phyloP scores from a whole-genome alignment of 2,797 vertebrate species.

The Lycodopsis pacificus region DNA sequence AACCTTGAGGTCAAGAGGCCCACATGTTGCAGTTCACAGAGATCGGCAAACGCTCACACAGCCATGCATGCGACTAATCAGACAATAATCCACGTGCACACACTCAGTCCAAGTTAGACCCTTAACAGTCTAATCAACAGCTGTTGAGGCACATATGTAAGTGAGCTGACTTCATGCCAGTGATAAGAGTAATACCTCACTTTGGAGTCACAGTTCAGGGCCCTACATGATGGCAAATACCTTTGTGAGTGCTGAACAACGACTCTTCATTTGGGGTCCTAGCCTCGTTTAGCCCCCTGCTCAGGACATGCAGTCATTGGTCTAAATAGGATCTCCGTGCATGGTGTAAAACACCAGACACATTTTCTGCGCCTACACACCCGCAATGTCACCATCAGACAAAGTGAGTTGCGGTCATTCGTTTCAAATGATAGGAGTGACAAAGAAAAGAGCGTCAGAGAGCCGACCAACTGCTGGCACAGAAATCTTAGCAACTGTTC shows the following conservation, averaged over 20 bases:
- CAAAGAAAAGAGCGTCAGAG: constrained; percentile 1
- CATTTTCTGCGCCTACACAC: constrained; percentile 24
- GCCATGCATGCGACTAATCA: constrained; percentile 48
- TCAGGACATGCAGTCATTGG: constrained; percentile 37
- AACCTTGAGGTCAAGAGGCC: constrained; percentile 52
- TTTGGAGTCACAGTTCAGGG: constrained; percentile 55
- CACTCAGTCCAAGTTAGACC: constrained; percentile 15
- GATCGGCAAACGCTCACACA: constrained; percentile 36
- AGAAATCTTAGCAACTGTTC: not conserved
- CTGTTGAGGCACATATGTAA: constrained; percentile 52
- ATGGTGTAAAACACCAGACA: constrained; percentile 48
- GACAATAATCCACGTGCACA: constrained; percentile 44
- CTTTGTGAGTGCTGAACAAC: constrained; percentile 60
- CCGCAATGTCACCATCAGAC: constrained; percentile 25
- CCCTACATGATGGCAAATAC: constrained; percentile 38
- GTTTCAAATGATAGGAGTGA: constrained; percentile 30
- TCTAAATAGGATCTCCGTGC: constrained; percentile 46
- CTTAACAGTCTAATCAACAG: constrained; percentile 53
- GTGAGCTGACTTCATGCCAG: constrained; percentile 59
- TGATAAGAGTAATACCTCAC: constrained; percentile 54
- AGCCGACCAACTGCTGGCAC: constrained; percentile 1
- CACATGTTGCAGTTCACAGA: constrained; percentile 44
- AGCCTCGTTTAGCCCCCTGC: constrained; percentile 60
- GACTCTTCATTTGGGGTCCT: constrained; percentile 36
- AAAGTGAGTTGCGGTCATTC: constrained; percentile 1